A percentile compares a stretch with the other conserved stretches of the same genome.
phyloP scores from a whole-genome alignment of 1,140 invertebrate genomes.

The Oryctes rhinoceros region DNA sequence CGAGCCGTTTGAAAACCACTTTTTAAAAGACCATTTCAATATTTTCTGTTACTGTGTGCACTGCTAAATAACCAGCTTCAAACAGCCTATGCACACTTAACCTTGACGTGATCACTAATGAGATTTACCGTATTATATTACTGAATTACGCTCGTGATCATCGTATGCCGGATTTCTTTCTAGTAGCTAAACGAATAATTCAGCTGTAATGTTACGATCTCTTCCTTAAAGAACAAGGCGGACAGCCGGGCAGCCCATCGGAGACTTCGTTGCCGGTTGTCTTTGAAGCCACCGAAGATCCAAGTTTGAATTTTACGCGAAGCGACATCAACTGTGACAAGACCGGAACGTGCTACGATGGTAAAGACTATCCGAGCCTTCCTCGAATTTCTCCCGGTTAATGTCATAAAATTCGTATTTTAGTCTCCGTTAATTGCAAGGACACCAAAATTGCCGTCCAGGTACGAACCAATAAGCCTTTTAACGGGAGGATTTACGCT shows the following conservation, averaged over 20 bases:
- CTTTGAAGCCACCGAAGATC: constrained; percentile 77
- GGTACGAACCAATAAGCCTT: constrained; percentile 90
- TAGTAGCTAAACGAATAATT: neutral
- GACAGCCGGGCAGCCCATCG: constrained; percentile 49
- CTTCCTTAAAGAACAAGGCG: constrained; percentile 6
- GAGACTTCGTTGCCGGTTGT: constrained; percentile 72
- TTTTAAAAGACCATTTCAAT: neutral
- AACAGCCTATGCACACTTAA: neutral
- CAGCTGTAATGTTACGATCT: neutral
- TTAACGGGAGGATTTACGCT: constrained; percentile 94
- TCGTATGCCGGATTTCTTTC: neutral
- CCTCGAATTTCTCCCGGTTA: neutral
- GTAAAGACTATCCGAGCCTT: constrained; percentile 64
- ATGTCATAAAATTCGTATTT: constrained; percentile 50
- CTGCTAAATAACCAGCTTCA: neutral
- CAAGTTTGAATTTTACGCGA: constrained; percentile 72
- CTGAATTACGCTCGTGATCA: neutral
- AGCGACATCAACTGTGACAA: constrained; percentile 90
- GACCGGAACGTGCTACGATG: constrained; percentile 94
- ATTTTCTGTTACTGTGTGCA: neutral
- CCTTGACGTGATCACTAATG: no score
- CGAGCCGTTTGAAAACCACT: neutral
- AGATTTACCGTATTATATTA: no score
- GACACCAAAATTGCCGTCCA: constrained; percentile 93
- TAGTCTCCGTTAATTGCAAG: constrained; percentile 93